These are phyloP conservation scores for Sminthurides bifidus DNA, from an alignment of 1,140 invertebrate species.

Conservation along the genomic window DNA sequence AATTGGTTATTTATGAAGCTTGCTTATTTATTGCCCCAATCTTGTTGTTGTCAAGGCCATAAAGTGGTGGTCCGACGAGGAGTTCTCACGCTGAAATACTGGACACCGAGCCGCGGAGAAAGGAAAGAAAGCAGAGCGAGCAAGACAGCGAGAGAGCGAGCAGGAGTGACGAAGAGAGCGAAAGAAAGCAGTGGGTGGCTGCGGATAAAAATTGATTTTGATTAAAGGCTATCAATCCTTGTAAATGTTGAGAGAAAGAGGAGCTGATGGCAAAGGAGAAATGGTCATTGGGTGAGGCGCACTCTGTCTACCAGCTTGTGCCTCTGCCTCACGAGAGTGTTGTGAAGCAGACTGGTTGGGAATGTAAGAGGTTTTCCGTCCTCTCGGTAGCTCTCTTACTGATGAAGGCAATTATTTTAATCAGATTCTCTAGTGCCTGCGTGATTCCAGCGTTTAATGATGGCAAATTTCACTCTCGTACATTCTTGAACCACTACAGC, in stretches of 20 bases:
- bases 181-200: neutral
- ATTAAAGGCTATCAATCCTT: conserved; percentile 32
- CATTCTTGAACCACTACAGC: too few species aligned
- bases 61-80: too few species aligned
- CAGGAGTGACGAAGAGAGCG: neutral
- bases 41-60: too few species aligned
- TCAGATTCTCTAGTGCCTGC: conserved; percentile 33
- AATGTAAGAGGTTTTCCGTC: too few species aligned
- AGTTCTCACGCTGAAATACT: too few species aligned
- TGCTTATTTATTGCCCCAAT: too few species aligned
- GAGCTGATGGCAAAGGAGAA: conserved; percentile 1
- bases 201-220: conserved; percentile 30
- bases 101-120: neutral
- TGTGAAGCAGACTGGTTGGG: too few species aligned
- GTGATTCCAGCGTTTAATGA: conserved; percentile 33
- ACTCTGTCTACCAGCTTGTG: too few species aligned
- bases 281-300: conserved; percentile 14
- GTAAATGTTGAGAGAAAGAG: conserved; percentile 4
- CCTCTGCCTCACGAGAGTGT: too few species aligned
- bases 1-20: too few species aligned
- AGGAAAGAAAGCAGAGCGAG: neutral
- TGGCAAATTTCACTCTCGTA: conserved; percentile 27
- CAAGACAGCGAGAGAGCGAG: neutral
- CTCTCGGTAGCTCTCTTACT: too few species aligned
- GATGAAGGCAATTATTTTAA: conserved; percentile 34